A percentile compares a stretch with the other conserved stretches of the same genome.
phyloP scores from a whole-genome alignment of 2,113 vertebrate species.

The Gallinago jamesoni region DNA sequence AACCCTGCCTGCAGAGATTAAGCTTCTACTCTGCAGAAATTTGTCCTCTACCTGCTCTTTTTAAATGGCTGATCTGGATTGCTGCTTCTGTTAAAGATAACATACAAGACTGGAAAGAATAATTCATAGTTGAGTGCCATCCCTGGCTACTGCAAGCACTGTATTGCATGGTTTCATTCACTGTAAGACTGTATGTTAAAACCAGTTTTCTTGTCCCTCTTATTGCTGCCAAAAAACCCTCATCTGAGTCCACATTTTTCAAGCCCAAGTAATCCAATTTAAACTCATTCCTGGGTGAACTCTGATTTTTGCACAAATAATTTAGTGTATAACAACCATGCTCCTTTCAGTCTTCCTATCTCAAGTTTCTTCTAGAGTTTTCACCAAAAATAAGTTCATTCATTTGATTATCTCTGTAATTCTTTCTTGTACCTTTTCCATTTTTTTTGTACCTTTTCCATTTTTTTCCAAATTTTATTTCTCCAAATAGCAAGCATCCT shows the following conservation, averaged over 20 bases:
- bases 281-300: not conserved
- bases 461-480: not conserved
- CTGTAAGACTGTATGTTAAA: not conserved
- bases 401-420: not conserved
- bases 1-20: not conserved
- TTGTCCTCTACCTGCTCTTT: not conserved
- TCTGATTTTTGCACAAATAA: not conserved
- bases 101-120: not conserved
- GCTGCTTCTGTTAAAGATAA: not conserved
- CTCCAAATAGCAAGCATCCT: not conserved
- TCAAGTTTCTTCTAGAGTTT: not conserved
- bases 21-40: not conserved
- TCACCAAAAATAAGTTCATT: not conserved
- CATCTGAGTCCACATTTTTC: not conserved
- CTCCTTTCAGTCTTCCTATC: not conserved
- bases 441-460: not conserved
- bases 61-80: not conserved
- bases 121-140: not conserved
- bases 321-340: not conserved
- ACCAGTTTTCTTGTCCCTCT: not conserved
- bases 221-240: not conserved
- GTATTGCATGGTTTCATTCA: not conserved
- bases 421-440: not conserved
- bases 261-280: not conserved
- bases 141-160: not conserved